Evolutionary conservation across 2,888 invertebrate species (phyloP).

Genomic region (Caenorhabditis imperialis): DNA sequence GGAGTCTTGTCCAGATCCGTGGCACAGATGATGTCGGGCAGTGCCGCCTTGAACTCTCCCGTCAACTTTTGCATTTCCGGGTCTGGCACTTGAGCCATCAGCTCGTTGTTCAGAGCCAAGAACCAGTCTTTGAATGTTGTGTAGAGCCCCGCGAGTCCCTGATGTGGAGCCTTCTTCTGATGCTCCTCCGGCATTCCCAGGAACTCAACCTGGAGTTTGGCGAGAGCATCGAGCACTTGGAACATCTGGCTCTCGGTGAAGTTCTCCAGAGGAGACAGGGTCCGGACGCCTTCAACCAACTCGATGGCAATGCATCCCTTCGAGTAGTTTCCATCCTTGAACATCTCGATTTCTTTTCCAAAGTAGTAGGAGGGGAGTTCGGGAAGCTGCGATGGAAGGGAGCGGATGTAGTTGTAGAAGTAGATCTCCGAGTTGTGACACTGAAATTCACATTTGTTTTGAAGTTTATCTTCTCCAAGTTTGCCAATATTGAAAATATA

Average conservation of each 20-base stretch:
- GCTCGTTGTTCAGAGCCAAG: conserved; percentile 31
- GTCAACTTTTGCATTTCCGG: conserved; percentile 29
- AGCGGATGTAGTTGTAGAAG: conserved; percentile 39
- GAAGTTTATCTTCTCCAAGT: too few species aligned
- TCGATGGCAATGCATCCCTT: conserved; percentile 61
- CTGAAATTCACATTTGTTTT: conserved; percentile 10
- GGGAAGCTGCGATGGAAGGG: neutral
- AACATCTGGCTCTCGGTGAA: conserved; percentile 43
- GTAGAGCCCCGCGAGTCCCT: conserved; percentile 35
- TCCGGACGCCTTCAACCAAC: conserved; percentile 34
- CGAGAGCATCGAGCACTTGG: conserved; percentile 37
- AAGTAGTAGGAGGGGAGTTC: conserved; percentile 44
- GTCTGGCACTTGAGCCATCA: conserved; percentile 31
- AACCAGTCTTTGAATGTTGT: conserved; percentile 43
- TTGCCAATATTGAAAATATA: too few species aligned
- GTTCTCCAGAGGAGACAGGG: conserved; percentile 39
- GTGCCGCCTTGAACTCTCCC: conserved; percentile 12
- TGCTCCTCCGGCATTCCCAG: conserved; percentile 18
- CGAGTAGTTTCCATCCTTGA: conserved; percentile 33
- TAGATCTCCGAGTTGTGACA: conserved; percentile 56
- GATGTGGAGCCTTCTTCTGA: conserved; percentile 29
- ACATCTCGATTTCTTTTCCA: conserved; percentile 15
- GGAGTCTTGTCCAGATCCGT: conserved; percentile 30
- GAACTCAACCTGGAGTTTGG: conserved; percentile 28
- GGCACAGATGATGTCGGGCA: conserved; percentile 28